phyloP scores from a whole-genome alignment of 2,113 vertebrate genomes.

The Ictidomys tridecemlineatus region DNA sequence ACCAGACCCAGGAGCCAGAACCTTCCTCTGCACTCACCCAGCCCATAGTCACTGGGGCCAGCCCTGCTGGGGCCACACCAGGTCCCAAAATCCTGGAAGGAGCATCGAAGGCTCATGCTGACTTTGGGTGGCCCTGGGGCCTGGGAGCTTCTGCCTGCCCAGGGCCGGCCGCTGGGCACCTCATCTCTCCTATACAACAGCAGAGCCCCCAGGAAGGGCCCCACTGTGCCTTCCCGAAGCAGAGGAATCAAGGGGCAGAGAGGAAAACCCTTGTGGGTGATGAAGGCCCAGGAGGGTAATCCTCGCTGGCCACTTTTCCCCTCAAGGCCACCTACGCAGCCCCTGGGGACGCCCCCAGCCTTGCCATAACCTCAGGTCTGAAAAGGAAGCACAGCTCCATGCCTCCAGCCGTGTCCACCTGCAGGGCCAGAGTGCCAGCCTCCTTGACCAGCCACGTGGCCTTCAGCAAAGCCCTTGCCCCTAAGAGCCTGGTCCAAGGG shows the following conservation, averaged over 20 bases:
- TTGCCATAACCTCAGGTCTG: accelerated
- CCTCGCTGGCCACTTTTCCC: background rate
- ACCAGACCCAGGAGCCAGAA: background rate
- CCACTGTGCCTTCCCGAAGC: background rate
- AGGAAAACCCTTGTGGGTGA: background rate
- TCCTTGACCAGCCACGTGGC: background rate
- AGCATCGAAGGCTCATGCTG: background rate
- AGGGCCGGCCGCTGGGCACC: background rate
- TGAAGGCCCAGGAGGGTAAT: background rate
- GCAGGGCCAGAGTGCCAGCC: background rate
- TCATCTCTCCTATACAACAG: background rate
- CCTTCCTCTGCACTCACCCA: too few relatives aligned
- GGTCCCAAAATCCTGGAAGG: background rate
- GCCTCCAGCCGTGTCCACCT: background rate
- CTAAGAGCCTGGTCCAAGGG: background rate
- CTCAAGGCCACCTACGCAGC: background rate
- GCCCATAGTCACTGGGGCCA: background rate
- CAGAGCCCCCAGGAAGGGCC: background rate
- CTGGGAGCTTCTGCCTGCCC: background rate
- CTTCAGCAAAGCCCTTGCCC: background rate
- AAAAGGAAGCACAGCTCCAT: background rate
- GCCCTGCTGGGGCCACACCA: too few relatives aligned
- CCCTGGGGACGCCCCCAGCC: too few relatives aligned
- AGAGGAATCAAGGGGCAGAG: background rate
- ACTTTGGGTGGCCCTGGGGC: background rate